A percentile compares a stretch with the other conserved stretches of the same genome.
These are phyloP conservation scores for Ianthella basta DNA, from an alignment of 37 sponge, comb jelly and placozoan genomes.

Conservation along the genomic window DNA sequence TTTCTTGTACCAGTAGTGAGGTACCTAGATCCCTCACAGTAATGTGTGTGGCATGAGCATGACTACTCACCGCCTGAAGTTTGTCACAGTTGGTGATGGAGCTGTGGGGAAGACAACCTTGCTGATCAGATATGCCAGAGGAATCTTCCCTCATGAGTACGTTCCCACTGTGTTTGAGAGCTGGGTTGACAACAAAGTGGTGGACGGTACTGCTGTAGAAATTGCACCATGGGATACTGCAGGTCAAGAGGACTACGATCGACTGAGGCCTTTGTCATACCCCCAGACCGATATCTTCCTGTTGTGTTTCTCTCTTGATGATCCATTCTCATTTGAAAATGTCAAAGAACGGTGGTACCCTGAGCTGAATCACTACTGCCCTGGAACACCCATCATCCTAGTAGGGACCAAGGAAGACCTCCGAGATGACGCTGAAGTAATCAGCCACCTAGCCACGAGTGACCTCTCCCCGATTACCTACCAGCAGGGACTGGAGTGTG, in stretches of 20 bases:
- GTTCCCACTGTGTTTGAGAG: slow-evolving; percentile 96
- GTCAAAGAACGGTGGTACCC: slow-evolving; percentile 13
- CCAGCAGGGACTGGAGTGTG: slow-evolving; percentile 11
- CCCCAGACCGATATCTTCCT: slow-evolving; percentile 96
- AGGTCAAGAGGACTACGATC: slow-evolving; percentile 92
- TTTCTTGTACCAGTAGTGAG: no score
- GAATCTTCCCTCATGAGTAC: slow-evolving; percentile 90
- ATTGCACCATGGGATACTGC: slow-evolving; percentile 95
- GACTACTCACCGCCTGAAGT: slow-evolving; percentile 85
- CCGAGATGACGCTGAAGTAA: slow-evolving; percentile 18
- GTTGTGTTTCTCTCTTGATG: slow-evolving; percentile 95
- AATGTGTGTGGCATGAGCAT: slow-evolving; percentile 44
- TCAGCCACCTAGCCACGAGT: not conserved
- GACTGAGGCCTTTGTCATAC: slow-evolving; percentile 90
- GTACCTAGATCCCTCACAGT: no score
- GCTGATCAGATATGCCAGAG: slow-evolving; percentile 91
- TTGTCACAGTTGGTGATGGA: slow-evolving; percentile 96
- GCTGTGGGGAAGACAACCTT: slow-evolving; percentile 97
- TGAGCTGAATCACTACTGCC: not conserved
- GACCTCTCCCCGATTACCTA: not conserved
- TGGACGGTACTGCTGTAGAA: slow-evolving; percentile 84
- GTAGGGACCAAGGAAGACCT: slow-evolving; percentile 37
- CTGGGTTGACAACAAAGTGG: slow-evolving; percentile 92
- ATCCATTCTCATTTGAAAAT: not conserved
- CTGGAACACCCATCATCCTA: not conserved